A percentile compares a stretch with the other conserved stretches of the same genome.
Evolutionary conservation across 2,113 vertebrate genomes (phyloP).

Genomic region (Pardalotus punctatus): DNA sequence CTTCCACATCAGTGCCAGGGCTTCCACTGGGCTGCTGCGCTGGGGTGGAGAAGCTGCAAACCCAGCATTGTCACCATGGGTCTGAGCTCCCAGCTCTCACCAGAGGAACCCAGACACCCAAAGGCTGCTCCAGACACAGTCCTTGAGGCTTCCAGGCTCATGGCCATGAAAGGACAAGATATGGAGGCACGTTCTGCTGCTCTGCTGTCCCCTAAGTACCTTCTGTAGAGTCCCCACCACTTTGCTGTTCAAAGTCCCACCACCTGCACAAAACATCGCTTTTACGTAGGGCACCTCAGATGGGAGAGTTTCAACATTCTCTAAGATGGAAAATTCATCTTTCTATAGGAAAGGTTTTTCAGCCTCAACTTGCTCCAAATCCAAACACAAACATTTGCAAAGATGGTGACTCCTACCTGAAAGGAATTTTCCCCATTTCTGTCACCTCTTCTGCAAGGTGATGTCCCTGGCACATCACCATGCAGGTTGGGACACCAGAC

Average conservation of each 20-base stretch:
- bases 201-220: neutral
- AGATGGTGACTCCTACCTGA: neutral
- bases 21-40: neutral
- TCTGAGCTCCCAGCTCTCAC: neutral
- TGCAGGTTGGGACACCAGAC: neutral
- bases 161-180: neutral
- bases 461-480: neutral
- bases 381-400: neutral
- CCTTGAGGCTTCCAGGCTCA: neutral
- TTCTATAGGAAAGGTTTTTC: neutral
- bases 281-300: neutral
- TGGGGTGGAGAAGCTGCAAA: neutral
- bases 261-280: neutral
- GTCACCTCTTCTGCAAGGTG: neutral
- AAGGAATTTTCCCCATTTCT: neutral
- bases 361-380: neutral
- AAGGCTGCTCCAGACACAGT: neutral
- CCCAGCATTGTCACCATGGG: fast-evolving
- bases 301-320: neutral
- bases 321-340: neutral
- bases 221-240: neutral
- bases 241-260: neutral
- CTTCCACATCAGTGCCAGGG: neutral
- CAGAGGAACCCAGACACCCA: neutral
- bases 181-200: neutral